These are phyloP conservation scores for Meganola albula DNA, from an alignment of 2,888 invertebrate genomes.

Conservation along the genomic window DNA sequence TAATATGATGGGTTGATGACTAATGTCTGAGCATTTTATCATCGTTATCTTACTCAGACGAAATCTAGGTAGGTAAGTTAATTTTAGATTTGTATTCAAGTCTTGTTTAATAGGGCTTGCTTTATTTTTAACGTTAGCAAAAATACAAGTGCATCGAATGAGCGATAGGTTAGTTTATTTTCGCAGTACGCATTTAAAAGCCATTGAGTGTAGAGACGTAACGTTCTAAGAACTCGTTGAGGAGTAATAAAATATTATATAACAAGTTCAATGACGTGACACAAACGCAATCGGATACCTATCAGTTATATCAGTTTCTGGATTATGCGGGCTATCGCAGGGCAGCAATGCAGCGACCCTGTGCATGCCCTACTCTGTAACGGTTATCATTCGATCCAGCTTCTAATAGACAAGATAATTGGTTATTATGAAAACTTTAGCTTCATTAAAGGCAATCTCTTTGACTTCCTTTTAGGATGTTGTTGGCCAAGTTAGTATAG, in stretches of 20 bases:
- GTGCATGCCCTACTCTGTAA: no score
- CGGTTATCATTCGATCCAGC: no score
- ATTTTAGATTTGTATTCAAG: constrained; percentile 30
- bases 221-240: constrained; percentile 24
- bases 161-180: constrained; percentile 27
- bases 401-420: no score
- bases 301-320: constrained; percentile 45
- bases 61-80: constrained; percentile 32
- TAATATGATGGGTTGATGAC: no score
- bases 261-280: constrained; percentile 40
- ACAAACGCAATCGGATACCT: constrained; percentile 23
- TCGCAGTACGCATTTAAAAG: constrained; percentile 18
- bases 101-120: constrained; percentile 29
- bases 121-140: constrained; percentile 29
- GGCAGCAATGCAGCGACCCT: constrained; percentile 38
- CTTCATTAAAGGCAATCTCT: no score
- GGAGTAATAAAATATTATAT: constrained; percentile 20
- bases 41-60: constrained; percentile 15
- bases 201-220: constrained; percentile 10
- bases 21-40: no score
- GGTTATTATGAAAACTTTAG: no score
- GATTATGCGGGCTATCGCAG: constrained; percentile 55
- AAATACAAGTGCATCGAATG: constrained; percentile 25
- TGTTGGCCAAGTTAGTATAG: no score
- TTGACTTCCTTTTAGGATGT: no score